These are phyloP conservation scores for Oxyura jamaicensis DNA, from an alignment of 2,113 vertebrate genomes.

Conservation along the genomic window DNA sequence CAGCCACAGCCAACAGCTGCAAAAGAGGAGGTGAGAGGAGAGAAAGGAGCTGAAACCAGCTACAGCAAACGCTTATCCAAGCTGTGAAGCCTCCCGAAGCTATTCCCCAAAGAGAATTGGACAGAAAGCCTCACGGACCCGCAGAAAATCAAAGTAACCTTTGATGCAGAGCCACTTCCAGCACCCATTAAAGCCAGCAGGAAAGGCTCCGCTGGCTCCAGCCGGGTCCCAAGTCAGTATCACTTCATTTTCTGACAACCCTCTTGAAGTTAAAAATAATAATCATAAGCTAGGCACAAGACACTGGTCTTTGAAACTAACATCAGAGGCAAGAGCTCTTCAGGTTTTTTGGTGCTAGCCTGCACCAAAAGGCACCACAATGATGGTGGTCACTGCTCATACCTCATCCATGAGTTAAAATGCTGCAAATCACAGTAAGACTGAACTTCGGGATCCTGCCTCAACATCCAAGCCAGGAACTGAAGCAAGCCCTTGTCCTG, in stretches of 20 bases:
- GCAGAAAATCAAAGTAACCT: slow-evolving; percentile 2
- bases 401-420: not conserved
- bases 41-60: not conserved
- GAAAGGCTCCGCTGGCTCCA: not conserved
- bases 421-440: not conserved
- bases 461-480: not conserved
- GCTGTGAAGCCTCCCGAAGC: not conserved
- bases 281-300: not conserved
- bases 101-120: not conserved
- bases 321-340: accelerated
- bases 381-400: accelerated
- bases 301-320: not conserved
- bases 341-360: accelerated
- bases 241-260: not conserved
- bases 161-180: not conserved
- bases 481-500: too few species aligned
- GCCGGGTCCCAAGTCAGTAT: not conserved
- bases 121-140: not conserved
- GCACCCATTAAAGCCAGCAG: not conserved
- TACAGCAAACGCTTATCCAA: not conserved
- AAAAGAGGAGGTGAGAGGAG: not conserved
- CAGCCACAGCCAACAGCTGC: slow-evolving; percentile 55
- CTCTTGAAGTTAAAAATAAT: not conserved
- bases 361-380: not conserved
- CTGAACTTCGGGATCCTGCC: not conserved